Evolutionary conservation across 2,888 invertebrate genomes (phyloP), one percentile per base, ranked within the genome.

Genomic region (Drosophila picticornis): DNA sequence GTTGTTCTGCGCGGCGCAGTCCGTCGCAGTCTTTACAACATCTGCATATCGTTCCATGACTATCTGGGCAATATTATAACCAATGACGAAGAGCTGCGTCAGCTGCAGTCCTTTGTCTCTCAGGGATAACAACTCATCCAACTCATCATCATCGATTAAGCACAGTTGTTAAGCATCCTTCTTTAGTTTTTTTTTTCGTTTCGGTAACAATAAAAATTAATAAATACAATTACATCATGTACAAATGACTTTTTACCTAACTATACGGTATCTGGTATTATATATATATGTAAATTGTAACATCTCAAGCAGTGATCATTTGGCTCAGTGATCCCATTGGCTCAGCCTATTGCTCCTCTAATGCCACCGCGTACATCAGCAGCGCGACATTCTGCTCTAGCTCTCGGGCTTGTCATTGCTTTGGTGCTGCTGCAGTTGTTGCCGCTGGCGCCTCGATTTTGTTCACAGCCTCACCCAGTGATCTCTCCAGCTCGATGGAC

Each of bases 21-120:
- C 0, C 96, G 95, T 87, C 94, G 96, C 74, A 96, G 96, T 92
- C 94, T 97, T 65, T 97, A 96, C 91, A 87, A 88, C 32, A 91
- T 93, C 25, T 91, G 92, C 59, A 87, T 80, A 5, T 83, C 86
- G 0, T 97, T 96, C 91, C 95, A 95, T 7, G 94, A 95, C 65
- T 96, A 96, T 89, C 94, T 97, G 60, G 70, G 50, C 1, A 84
- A 82, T 10, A 94, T 88, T 81, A 94, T 95, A 51, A 91, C 96
- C 31, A 94, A 95, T 80, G 94, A 94, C 55, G 95, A 95, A 62
- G 94, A 95, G 71, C 92, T 95, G 83, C 93, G 94, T 69, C 95
- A 95, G 69, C 92, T 97, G 79, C 95, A 96, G 81, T 95, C 95
- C 92, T 93, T 96, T 74, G 72, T 94, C 62, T 81, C 72, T 63